A percentile compares a stretch with the other conserved stretches of the same genome.
These are phyloP conservation scores for Bucorvus abyssinicus DNA, from an alignment of 2,797 vertebrate genomes.

Conservation along the genomic window DNA sequence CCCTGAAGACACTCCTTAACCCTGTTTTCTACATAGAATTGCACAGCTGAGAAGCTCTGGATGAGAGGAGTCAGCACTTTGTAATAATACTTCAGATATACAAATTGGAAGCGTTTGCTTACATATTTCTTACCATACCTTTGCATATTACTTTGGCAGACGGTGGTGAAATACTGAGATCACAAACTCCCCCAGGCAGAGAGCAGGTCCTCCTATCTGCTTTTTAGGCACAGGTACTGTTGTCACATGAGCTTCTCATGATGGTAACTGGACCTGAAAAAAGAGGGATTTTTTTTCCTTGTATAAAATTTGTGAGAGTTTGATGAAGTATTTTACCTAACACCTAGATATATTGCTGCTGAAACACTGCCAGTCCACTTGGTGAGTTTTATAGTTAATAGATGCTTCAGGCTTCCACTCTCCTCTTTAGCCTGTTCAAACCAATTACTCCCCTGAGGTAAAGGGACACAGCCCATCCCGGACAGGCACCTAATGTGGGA, in stretches of 20 bases:
- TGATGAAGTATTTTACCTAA: neutral
- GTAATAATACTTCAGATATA: slow-evolving; percentile 40
- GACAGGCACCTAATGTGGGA: neutral
- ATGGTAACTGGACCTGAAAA: neutral
- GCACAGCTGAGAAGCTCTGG: neutral
- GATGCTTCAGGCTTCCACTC: neutral
- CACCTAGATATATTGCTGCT: neutral
- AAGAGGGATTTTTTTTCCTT: neutral
- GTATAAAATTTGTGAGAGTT: neutral
- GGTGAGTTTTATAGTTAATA: neutral
- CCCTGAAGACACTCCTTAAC: slow-evolving; percentile 16
- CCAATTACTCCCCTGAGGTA: neutral
- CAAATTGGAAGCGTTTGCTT: slow-evolving; percentile 57
- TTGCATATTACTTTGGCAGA: slow-evolving; percentile 49
- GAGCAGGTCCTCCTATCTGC: slow-evolving; percentile 2
- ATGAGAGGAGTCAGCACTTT: slow-evolving; percentile 46
- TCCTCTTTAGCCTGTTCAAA: neutral
- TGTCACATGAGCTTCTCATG: slow-evolving; percentile 6
- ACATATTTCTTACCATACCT: slow-evolving; percentile 24
- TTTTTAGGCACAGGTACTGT: neutral
- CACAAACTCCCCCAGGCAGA: slow-evolving; percentile 17
- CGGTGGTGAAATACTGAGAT: slow-evolving; percentile 39
- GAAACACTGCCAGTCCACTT: neutral
- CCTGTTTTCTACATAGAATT: slow-evolving; percentile 13
- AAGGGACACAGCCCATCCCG: neutral